Percentiles rank a stretch among this genome's conserved stretches.
Conservation (phyloP, 2,888 invertebrate species). For the Boloria selene region DNA sequence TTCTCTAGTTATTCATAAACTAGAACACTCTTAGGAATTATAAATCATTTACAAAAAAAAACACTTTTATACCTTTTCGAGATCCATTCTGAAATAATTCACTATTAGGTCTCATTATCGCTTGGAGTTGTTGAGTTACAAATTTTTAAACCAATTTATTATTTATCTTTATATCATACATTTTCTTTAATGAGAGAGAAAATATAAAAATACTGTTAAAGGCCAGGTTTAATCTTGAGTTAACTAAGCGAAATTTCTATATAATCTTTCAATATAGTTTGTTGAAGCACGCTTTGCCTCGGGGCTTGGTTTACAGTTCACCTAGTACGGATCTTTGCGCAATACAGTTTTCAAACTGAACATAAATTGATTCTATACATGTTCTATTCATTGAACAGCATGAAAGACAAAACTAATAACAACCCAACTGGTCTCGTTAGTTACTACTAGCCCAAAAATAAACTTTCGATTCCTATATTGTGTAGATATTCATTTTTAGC, state of each 20-base stretch:
- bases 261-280: constrained; percentile 24
- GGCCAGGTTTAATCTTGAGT: constrained; percentile 24
- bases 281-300: constrained; percentile 24
- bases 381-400: neutral
- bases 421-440: neutral
- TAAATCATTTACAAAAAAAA: no score
- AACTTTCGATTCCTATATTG: neutral
- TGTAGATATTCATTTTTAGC: no score
- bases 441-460: neutral
- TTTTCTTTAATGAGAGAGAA: no score
- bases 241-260: constrained; percentile 28
- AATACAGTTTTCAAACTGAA: constrained; percentile 18
- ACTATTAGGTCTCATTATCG: no score
- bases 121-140: no score
- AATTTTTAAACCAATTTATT: no score
- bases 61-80: no score
- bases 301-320: constrained; percentile 16
- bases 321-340: constrained; percentile 14
- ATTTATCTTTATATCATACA: no score
- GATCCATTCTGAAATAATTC: no score
- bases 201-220: neutral
- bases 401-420: neutral
- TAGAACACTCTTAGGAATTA: no score
- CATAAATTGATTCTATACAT: constrained; percentile 11
- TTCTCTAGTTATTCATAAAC: no score